phyloP scores from a whole-genome alignment of 30 jellyfish, hydroid and myxozoan genomes.

The Turritopsis rubra region DNA sequence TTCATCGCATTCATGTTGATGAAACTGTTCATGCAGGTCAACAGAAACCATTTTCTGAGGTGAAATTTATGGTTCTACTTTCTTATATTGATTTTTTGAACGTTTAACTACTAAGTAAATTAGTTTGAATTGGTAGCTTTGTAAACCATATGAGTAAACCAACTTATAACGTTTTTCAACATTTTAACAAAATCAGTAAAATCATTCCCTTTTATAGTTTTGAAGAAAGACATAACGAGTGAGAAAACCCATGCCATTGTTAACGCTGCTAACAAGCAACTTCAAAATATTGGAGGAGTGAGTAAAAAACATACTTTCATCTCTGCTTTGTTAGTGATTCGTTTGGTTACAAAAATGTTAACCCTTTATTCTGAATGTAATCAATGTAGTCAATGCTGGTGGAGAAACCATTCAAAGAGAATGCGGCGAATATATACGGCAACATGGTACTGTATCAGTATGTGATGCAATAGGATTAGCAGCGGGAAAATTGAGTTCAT shows the following conservation, averaged over 20 bases:
- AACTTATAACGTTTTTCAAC: too few species aligned
- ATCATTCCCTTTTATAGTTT: not conserved
- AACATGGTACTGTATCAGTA: constrained; percentile 18
- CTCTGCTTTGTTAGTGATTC: not conserved
- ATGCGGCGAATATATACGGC: not conserved
- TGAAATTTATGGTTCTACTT: not conserved
- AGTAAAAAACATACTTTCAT: not conserved
- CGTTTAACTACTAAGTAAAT: not conserved
- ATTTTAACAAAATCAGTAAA: not conserved
- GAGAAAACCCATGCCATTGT: constrained; percentile 15
- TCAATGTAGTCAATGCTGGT: not conserved
- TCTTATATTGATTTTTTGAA: not conserved
- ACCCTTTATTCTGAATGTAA: not conserved
- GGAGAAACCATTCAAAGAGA: not conserved
- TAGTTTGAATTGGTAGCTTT: too few species aligned
- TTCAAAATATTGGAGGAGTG: constrained; percentile 3
- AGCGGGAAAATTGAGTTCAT: constrained; percentile 18
- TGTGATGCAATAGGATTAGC: not conserved
- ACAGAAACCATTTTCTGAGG: not conserved
- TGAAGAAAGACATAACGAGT: not conserved
- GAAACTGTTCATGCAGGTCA: not conserved
- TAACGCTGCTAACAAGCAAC: constrained; percentile 12
- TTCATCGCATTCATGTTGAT: not conserved
- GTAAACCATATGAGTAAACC: too few species aligned
- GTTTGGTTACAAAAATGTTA: not conserved